phyloP scores from a whole-genome alignment of 2,797 vertebrate genomes.

The Gymnothorax reevesii region DNA sequence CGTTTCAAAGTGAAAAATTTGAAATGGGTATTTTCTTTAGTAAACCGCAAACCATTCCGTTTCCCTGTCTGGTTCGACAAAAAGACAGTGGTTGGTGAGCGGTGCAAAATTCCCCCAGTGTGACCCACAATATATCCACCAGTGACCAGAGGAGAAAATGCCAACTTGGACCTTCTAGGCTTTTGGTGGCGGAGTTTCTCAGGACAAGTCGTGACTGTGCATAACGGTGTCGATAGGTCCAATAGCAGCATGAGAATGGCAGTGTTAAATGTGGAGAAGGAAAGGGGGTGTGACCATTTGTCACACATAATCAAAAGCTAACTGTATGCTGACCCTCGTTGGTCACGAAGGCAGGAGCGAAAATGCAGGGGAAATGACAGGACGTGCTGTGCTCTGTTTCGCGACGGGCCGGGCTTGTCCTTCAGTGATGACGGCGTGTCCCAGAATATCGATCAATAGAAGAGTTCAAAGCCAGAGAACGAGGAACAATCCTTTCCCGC shows the following conservation, averaged over 20 bases:
- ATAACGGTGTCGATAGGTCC: neutral
- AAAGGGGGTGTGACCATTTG: too few relatives aligned
- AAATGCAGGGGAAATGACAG: neutral
- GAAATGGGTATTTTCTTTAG: constrained; percentile 30
- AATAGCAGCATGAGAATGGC: neutral
- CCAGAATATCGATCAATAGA: neutral
- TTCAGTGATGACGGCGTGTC: neutral
- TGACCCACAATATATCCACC: neutral
- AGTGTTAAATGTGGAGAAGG: too few relatives aligned
- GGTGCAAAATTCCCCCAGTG: too few relatives aligned
- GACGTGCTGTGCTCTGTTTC: neutral
- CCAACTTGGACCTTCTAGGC: neutral
- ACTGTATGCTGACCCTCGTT: too few relatives aligned
- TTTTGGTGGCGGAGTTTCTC: neutral
- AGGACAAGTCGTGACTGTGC: neutral
- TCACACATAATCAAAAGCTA: too few relatives aligned
- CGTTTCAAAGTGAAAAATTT: constrained; percentile 25
- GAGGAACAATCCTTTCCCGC: neutral
- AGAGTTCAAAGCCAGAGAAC: neutral
- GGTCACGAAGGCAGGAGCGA: too few relatives aligned
- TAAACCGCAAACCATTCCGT: constrained; percentile 9
- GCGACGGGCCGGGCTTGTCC: neutral
- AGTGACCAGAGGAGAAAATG: neutral
- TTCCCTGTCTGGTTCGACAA: neutral
- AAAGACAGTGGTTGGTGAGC: neutral